Conservation (phyloP, 2,113 vertebrate species). For the Tragelaphus scriptus region DNA sequence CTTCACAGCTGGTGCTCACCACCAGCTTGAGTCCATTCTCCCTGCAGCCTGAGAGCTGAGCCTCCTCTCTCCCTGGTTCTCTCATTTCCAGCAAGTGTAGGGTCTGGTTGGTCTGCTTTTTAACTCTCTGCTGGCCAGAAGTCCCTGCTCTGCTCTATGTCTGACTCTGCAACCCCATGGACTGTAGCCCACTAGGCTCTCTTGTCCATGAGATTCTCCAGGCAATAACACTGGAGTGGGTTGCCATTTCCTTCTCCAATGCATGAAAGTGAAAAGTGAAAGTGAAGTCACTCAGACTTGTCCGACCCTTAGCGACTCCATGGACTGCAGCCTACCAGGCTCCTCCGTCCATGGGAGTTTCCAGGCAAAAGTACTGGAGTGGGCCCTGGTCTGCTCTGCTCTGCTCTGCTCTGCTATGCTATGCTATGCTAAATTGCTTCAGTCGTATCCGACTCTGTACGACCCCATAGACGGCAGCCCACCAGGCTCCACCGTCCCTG, state of each 20-base stretch:
- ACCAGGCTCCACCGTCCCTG: background rate
- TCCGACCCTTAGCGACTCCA: background rate
- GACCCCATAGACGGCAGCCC: background rate
- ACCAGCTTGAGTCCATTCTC: background rate
- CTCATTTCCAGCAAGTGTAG: background rate
- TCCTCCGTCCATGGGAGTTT: background rate
- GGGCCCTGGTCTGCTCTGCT: background rate
- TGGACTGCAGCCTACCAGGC: background rate
- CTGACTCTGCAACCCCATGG: background rate
- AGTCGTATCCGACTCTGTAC: background rate
- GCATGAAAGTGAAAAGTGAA: too few relatives aligned
- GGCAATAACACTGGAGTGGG: background rate
- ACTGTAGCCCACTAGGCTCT: background rate
- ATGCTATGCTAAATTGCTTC: too few relatives aligned
- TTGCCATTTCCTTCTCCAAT: too few relatives aligned
- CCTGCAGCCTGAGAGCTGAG: background rate
- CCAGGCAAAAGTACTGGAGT: background rate
- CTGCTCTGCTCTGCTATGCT: background rate
- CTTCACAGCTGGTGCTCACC: background rate
- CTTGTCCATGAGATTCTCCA: background rate
- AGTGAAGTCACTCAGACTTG: too few relatives aligned
- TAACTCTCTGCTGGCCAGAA: background rate
- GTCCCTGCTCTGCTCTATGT: background rate
- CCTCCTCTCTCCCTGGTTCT: background rate
- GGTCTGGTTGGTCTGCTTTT: fast-evolving